A percentile compares a stretch with the other conserved stretches of the same genome.
These are phyloP conservation scores for Podarcis lilfordi DNA, from an alignment of 2,797 vertebrate species.

Conservation along the genomic window DNA sequence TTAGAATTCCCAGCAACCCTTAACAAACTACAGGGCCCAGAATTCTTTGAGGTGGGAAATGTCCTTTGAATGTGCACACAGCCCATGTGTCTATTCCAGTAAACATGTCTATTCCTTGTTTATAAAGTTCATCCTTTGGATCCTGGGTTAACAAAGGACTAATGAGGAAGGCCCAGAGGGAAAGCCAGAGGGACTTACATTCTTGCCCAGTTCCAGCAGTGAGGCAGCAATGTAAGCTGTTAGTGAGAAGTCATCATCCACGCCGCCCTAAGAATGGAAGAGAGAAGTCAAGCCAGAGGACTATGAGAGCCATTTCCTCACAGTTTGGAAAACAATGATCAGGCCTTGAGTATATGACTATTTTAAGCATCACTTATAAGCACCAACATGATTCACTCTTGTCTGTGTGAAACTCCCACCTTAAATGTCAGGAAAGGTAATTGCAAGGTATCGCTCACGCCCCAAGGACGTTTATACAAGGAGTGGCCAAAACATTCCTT, in stretches of 20 bases:
- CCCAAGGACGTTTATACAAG: neutral
- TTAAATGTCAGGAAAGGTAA: neutral
- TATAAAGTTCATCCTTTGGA: too few species aligned
- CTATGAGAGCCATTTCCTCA: neutral
- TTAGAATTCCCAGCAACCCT: too few species aligned
- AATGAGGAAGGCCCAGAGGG: neutral
- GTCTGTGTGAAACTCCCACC: neutral
- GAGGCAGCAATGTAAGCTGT: conserved; percentile 60
- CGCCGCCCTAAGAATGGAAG: conserved; percentile 59
- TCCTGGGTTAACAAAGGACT: too few species aligned
- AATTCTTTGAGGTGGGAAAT: too few species aligned
- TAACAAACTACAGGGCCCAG: too few species aligned
- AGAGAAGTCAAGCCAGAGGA: neutral
- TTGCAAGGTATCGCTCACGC: neutral
- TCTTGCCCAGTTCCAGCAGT: conserved; percentile 53
- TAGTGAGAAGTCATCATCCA: conserved; percentile 55
- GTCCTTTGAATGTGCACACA: too few species aligned
- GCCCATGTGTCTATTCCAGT: too few species aligned
- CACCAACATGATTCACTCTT: too few species aligned
- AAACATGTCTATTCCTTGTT: too few species aligned
- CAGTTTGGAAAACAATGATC: neutral
- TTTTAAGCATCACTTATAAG: too few species aligned
- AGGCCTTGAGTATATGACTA: too few species aligned
- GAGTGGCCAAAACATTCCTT: too few species aligned
- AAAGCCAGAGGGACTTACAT: conserved; percentile 49